Evolutionary conservation across 2,113 vertebrate genomes (phyloP).

Genomic region (Passer montanus): DNA sequence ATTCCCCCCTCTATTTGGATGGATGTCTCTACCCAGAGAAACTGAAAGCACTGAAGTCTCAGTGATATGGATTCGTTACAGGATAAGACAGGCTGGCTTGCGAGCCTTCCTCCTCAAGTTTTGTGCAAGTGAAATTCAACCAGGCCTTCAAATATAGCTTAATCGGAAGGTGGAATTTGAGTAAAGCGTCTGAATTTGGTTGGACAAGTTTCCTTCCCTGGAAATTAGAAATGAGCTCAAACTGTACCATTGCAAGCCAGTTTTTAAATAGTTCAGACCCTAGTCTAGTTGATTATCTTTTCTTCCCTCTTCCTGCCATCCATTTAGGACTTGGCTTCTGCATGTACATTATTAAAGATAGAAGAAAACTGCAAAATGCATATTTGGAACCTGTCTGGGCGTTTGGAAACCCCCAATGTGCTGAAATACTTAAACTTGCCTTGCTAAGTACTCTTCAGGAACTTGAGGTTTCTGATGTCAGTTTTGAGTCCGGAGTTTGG

Average conservation of each 20-base stretch:
- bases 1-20: neutral
- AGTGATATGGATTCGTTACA: neutral
- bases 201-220: neutral
- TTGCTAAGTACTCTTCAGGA: neutral
- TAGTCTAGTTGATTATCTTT: neutral
- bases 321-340: neutral
- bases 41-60: neutral
- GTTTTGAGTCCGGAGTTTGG: neutral
- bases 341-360: neutral
- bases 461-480: neutral
- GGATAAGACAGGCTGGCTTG: neutral
- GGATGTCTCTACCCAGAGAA: neutral
- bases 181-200: conserved; percentile 1
- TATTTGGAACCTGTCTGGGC: neutral
- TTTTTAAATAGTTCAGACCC: neutral
- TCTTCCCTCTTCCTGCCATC: neutral
- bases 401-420: neutral
- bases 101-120: neutral
- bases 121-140: neutral
- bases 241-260: neutral
- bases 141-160: neutral
- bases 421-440: neutral
- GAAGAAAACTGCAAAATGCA: neutral
- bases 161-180: neutral
- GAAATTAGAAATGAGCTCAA: neutral